Evolutionary conservation across 2,113 vertebrate genomes (phyloP).

Genomic region (Lophochroa leadbeateri): DNA sequence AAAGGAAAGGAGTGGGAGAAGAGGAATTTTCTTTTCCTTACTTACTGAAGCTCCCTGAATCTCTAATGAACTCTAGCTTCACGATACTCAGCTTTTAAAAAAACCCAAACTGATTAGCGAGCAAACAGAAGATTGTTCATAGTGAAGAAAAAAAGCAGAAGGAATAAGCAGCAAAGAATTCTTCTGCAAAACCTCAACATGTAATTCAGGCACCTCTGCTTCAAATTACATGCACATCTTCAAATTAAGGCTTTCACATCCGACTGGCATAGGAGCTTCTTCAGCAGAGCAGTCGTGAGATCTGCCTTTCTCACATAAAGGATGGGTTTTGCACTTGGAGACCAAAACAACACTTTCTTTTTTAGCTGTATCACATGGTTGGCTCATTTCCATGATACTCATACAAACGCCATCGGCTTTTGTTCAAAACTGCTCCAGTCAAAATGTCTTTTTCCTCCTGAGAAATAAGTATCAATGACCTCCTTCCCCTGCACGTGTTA

Average conservation of each 20-base stretch:
- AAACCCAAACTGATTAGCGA: background rate
- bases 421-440: background rate
- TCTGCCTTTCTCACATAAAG: background rate
- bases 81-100: background rate
- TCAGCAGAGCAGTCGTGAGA: background rate
- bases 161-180: background rate
- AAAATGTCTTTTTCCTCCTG: background rate
- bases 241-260: background rate
- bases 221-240: background rate
- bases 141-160: background rate
- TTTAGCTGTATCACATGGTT: fast-evolving
- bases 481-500: background rate
- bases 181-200: background rate
- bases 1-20: background rate
- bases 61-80: background rate
- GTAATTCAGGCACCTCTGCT: background rate
- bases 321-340: background rate
- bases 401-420: background rate
- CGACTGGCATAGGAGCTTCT: background rate
- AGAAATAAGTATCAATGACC: background rate
- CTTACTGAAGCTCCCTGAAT: background rate
- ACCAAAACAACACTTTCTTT: background rate
- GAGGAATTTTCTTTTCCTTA: background rate
- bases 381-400: background rate
- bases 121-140: background rate